Evolutionary conservation across 2,113 vertebrate species (phyloP), one percentile per base, ranked within the genome.

Genomic region (Ophiodon elongatus): DNA sequence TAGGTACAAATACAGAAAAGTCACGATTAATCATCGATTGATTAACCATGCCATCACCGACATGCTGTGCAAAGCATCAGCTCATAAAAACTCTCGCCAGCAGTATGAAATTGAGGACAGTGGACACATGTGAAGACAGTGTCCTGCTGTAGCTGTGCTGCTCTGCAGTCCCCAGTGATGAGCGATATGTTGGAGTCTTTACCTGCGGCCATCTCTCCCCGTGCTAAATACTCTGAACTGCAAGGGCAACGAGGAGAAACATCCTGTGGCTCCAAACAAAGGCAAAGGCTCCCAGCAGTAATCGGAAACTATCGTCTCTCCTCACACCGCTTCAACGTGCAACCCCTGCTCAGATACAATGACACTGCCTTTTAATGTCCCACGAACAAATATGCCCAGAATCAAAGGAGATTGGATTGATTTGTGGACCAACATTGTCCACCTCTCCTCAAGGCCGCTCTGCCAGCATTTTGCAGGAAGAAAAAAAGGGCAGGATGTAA

Each of bases 231-330:
- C 71, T 84, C 82, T 85, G 82, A 91, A 91, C 86, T 83, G 80
- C 91, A 89, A 93, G 90, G 93, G 90, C 92, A 92, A 85, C 37
- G 76, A 91, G 89, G 85, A 91, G 84, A 91, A 90, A 90, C 90
- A 63, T 82, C 92, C 91, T 2, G 67, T 74, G 83, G 85, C 82
- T 85, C 75, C 66, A 65, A 85, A 93, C 93, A 93, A 92, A 90
- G 88, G 81, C 84, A 70, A 79, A 79, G 59, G 72, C 89, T 87
- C 60, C 63, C 80, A 79, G 82, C 87, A 65, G 92, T 91, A 92
- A 93, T 88, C 80, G 57, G 91, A 94, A 85, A 90, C 90, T 82
- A 89, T 81, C 47, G 70, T 79, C 84, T 85, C 84, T 78, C 59
- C 76, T 59, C 71, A 15, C 82, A 59, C 60, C 70, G 73, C 81